phyloP scores from a whole-genome alignment of 2,888 invertebrate species.

The Hirtodrosophila histrioides region DNA sequence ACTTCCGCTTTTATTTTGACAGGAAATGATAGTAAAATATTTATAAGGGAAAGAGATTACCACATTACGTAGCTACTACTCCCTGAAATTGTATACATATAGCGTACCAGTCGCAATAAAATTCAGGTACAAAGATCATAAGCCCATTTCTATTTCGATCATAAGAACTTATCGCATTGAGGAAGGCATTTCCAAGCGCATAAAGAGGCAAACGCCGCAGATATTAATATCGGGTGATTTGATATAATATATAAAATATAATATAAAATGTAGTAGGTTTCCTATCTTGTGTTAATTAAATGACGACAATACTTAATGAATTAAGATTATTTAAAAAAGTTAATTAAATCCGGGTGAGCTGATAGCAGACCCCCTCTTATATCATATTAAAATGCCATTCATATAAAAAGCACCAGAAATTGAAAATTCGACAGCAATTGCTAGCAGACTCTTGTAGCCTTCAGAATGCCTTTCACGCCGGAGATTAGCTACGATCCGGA shows the following conservation, averaged over 20 bases:
- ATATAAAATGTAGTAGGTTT: background rate
- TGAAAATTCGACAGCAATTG: slow-evolving; percentile 17
- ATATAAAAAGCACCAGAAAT: slow-evolving; percentile 20
- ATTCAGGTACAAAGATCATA: no score
- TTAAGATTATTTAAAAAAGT: slow-evolving; percentile 16
- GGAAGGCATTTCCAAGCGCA: no score
- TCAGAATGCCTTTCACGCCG: slow-evolving; percentile 28
- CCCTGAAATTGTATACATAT: no score
- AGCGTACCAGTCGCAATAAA: no score
- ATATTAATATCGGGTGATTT: background rate
- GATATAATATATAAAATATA: background rate
- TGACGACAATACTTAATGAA: background rate
- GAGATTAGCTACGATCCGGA: slow-evolving; percentile 36
- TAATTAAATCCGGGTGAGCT: slow-evolving; percentile 12
- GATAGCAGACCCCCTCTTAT: slow-evolving; percentile 10
- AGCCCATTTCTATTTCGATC: no score
- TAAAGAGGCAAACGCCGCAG: no score
- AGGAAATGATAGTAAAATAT: no score
- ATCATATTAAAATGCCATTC: background rate
- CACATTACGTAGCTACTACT: no score
- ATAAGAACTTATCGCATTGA: no score
- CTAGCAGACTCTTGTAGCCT: background rate
- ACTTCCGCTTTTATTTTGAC: background rate
- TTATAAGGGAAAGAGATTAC: no score
- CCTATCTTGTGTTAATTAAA: slow-evolving; percentile 19